phyloP scores from a whole-genome alignment of 1,140 invertebrate genomes.

The Ladona fulva region DNA sequence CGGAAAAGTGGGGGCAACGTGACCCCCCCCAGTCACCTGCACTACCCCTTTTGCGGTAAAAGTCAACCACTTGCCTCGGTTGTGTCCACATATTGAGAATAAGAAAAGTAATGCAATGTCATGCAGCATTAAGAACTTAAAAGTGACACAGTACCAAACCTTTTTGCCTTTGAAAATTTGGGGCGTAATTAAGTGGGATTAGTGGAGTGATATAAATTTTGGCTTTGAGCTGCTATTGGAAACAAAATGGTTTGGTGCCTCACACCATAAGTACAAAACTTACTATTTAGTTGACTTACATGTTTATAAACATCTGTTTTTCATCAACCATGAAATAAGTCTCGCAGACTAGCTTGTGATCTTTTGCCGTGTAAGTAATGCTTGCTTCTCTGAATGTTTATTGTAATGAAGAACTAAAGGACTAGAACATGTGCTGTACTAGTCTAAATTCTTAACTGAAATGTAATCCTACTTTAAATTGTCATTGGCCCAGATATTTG shows the following conservation, averaged over 20 bases:
- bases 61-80: slow-evolving; percentile 20
- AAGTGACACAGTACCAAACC: slow-evolving; percentile 8
- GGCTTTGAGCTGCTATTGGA: not conserved
- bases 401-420: no score
- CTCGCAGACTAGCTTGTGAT: not conserved
- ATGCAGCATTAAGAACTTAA: not conserved
- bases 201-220: not conserved
- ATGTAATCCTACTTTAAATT: not conserved
- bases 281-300: slow-evolving; percentile 10
- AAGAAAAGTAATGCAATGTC: not conserved
- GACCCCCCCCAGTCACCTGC: slow-evolving; percentile 22
- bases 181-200: not conserved
- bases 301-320: not conserved
- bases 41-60: slow-evolving; percentile 22
- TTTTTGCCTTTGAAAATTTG: not conserved
- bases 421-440: not conserved
- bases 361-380: no score
- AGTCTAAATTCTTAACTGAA: not conserved
- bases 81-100: not conserved
- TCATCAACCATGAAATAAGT: slow-evolving; percentile 1
- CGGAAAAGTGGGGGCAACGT: slow-evolving; percentile 21
- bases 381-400: no score
- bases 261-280: not conserved
- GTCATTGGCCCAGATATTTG: not conserved
- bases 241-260: slow-evolving; percentile 9